Base-by-base conservation (phyloP, 2,888 invertebrate genomes). In the Sminthurides aquaticus region DNA sequence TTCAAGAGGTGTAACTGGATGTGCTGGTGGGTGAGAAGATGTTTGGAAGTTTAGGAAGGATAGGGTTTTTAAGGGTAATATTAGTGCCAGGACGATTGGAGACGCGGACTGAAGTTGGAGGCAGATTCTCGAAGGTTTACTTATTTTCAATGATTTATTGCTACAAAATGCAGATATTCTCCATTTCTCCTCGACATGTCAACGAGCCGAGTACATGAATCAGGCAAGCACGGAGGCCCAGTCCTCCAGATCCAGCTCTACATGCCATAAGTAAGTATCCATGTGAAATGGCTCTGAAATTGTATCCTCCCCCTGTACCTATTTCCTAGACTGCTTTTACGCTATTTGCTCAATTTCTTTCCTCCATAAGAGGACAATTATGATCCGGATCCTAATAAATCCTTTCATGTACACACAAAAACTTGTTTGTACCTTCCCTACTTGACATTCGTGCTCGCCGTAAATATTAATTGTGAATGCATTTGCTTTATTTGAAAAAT, bases 141-240 rank as follows among this genome's bases (percentile, higher is more conserved):
- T 34, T 11, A 5, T 15, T 34, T 52, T 52, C 22, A 20, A 22
- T 52, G 52, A 52, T 52, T 52, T 52, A 52, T 52, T 20, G 52
- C 52, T 22, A 20, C 22, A 52, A 52, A 52, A 52, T 52, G 52
- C 52, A 52, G 52, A 52, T 52, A 52, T 52, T 52, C 52, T 20
- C 52, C 22, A 5, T 34, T 15, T 34, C 43, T 34, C 22, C 22
- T 20, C 43, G 43, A 43, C 18, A 43, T 52, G 52, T 52, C 52
- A 52, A 20, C 5, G 18, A 15, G 11, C 20, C 11, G 15, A 5
- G 52, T 22, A 22, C 52, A 52, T 52, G 52, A 52, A 52, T 52
- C 52, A 52, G 11, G 52, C 52, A 52, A 52, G 52, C 52, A 52
- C 52, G 18, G 20, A 52, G 11, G 52, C 52, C 52, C 52, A 52